Evolutionary conservation across 2,797 vertebrate genomes (phyloP).

Genomic region (Cephalopachus bancanus): DNA sequence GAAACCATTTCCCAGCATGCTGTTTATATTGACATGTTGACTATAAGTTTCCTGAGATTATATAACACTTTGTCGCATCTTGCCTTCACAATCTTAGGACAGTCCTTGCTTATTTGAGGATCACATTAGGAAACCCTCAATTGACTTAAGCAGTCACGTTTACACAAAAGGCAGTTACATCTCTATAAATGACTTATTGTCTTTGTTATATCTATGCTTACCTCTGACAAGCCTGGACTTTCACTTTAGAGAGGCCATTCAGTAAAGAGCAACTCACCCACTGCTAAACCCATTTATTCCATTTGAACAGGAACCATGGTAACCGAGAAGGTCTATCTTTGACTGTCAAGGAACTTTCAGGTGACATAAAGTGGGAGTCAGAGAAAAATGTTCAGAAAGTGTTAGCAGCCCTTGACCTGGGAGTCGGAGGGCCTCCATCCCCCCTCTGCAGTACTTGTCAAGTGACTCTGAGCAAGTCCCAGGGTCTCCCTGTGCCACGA

Average conservation of each 20-base stretch:
- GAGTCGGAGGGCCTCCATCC: not conserved
- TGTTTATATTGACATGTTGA: not conserved
- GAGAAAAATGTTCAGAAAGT: not conserved
- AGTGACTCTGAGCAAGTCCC: not conserved
- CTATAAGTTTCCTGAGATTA: not conserved
- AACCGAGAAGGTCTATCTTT: not conserved
- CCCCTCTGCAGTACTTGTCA: not conserved
- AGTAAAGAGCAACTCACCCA: not conserved
- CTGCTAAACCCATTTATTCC: not conserved
- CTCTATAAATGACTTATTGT: not conserved
- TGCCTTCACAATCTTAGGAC: not conserved
- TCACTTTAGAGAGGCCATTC: not conserved
- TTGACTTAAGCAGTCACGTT: not conserved
- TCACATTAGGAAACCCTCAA: not conserved
- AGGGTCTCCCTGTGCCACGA: not conserved
- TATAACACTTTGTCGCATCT: not conserved
- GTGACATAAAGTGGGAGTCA: not conserved
- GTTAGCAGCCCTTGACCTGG: not conserved
- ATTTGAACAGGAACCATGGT: not conserved
- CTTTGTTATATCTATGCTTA: not conserved
- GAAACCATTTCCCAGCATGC: not conserved
- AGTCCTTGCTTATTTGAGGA: conserved; percentile 22
- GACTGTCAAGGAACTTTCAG: not conserved
- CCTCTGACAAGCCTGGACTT: not conserved
- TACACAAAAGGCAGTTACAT: not conserved